Evolutionary conservation across 2,113 vertebrate species (phyloP).

Genomic region (Vombatus ursinus): DNA sequence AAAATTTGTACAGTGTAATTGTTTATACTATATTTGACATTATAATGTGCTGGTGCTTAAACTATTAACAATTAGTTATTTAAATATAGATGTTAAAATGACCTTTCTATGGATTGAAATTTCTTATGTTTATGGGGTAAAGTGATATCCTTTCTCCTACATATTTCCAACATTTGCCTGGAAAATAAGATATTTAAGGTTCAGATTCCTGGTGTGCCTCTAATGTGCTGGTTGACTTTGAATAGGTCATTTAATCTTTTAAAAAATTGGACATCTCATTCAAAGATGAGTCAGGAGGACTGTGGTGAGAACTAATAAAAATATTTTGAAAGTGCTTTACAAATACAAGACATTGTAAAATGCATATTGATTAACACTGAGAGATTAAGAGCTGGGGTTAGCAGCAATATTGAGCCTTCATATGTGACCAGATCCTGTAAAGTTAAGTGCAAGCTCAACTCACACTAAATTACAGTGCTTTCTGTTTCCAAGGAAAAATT

Average conservation of each 20-base stretch:
- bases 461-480: background rate
- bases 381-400: background rate
- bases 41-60: background rate
- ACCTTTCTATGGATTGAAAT: background rate
- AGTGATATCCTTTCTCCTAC: background rate
- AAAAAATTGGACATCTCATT: background rate
- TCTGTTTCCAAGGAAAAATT: background rate
- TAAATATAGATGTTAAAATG: background rate
- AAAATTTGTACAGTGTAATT: constrained; percentile 4
- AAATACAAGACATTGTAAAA: constrained; percentile 11
- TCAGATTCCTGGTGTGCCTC: background rate
- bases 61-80: constrained; percentile 11
- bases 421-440: background rate
- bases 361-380: background rate
- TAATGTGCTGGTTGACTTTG: background rate
- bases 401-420: background rate
- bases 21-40: background rate
- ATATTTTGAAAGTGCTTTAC: constrained; percentile 16
- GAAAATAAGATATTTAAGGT: background rate
- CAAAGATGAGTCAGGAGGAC: background rate
- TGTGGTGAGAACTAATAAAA: constrained; percentile 30
- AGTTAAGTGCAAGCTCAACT: background rate
- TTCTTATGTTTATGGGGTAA: background rate
- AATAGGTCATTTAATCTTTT: constrained; percentile 1
- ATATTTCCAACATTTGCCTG: background rate